A percentile compares a stretch with the other conserved stretches of the same genome.
Conservation (phyloP, 2,113 vertebrate genomes). For the Mus pahari region DNA sequence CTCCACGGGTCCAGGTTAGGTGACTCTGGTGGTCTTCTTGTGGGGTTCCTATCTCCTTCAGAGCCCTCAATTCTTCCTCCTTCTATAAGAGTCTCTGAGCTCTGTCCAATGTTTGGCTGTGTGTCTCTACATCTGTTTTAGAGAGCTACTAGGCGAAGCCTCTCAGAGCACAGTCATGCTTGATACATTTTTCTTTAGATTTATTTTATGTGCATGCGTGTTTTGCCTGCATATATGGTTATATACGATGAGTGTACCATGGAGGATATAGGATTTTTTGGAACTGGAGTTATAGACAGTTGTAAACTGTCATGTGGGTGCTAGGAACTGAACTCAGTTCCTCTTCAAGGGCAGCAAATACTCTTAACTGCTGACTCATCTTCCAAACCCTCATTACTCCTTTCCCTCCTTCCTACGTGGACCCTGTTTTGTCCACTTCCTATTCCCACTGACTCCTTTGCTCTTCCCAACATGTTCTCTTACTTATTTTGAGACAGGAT, state of each 20-base stretch:
- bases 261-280: neutral
- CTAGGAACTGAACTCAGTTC: neutral
- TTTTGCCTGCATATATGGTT: neutral
- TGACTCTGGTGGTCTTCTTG: no score
- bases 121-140: no score
- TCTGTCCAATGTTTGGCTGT: no score
- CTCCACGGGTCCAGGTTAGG: no score
- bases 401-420: neutral
- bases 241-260: neutral
- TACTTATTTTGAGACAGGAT: neutral
- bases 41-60: no score
- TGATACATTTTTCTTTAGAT: neutral
- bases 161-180: neutral
- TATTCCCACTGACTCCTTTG: neutral
- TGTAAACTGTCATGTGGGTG: neutral
- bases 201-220: neutral
- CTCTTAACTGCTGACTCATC: neutral
- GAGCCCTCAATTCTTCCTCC: no score
- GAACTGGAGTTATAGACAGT: neutral
- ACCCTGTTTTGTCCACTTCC: neutral
- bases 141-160: no score
- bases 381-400: no score
- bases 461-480: neutral
- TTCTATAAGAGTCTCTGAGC: no score
- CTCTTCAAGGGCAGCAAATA: neutral